Conservation (phyloP, 2,888 invertebrate species). For the Leptothorax acervorum region DNA sequence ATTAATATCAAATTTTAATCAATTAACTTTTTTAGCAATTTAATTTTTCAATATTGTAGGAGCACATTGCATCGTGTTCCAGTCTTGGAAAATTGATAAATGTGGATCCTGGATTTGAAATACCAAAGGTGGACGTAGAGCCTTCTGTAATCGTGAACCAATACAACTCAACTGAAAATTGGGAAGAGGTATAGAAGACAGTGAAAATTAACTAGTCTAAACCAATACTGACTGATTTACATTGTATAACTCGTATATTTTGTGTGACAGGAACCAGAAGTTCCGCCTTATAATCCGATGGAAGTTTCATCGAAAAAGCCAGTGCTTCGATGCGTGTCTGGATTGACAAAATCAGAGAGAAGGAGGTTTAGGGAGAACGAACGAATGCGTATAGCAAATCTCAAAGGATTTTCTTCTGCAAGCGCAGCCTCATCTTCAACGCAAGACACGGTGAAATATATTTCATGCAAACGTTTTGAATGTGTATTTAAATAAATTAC, state of each 20-base stretch:
- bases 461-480: not conserved
- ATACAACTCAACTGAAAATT: slow-evolving; percentile 41
- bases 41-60: slow-evolving; percentile 36
- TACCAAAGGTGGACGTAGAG: not conserved
- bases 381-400: slow-evolving; percentile 44
- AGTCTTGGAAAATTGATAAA: slow-evolving; percentile 26
- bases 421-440: fast-evolving
- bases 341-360: slow-evolving; percentile 55
- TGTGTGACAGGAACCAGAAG: slow-evolving; percentile 18
- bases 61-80: slow-evolving; percentile 48
- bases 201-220: not conserved
- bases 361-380: slow-evolving; percentile 33
- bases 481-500: not conserved
- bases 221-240: not conserved
- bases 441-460: slow-evolving; percentile 5
- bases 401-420: not conserved
- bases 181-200: slow-evolving; percentile 53
- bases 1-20: not conserved
- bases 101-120: not conserved
- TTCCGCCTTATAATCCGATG: slow-evolving; percentile 43
- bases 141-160: not conserved
- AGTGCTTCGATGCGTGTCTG: slow-evolving; percentile 31
- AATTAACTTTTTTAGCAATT: not conserved
- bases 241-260: not conserved
- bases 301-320: slow-evolving; percentile 1